These are phyloP conservation scores for Leptinotarsa texana DNA, from an alignment of 1,140 invertebrate species.

Conservation along the genomic window DNA sequence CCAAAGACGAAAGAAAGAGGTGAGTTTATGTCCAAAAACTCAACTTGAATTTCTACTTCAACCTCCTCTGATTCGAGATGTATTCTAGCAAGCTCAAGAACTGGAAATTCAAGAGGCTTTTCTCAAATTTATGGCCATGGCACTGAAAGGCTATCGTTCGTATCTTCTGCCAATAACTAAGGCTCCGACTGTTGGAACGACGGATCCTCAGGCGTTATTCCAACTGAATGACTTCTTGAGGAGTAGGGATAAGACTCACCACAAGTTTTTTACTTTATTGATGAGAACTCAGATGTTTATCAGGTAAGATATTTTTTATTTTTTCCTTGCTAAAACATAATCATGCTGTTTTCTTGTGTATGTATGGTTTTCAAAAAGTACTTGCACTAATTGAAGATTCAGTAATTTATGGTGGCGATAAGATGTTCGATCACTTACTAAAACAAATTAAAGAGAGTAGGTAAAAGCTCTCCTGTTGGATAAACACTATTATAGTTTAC, in stretches of 20 bases:
- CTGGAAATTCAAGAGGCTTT: conserved; percentile 97
- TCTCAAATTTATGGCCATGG: conserved; percentile 91
- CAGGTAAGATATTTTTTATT: conserved; percentile 54
- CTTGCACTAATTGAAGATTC: too few relatives aligned
- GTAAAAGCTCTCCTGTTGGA: too few relatives aligned
- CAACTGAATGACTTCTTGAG: conserved; percentile 84
- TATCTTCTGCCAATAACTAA: conserved; percentile 93
- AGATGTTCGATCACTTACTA: too few relatives aligned
- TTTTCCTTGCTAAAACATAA: too few relatives aligned
- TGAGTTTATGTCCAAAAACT: conserved; percentile 44
- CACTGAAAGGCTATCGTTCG: conserved; percentile 88
- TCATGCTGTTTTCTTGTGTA: too few relatives aligned
- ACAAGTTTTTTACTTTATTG: conserved; percentile 88
- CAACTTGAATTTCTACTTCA: neutral
- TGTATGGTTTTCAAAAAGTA: too few relatives aligned
- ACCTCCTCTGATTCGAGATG: neutral
- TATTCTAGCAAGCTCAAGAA: conserved; percentile 75
- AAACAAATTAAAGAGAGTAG: too few relatives aligned
- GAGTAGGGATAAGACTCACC: conserved; percentile 77
- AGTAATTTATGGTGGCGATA: too few relatives aligned
- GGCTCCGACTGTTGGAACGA: conserved; percentile 90
- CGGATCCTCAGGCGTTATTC: conserved; percentile 93
- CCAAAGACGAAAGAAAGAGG: conserved; percentile 71
- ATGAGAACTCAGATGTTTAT: conserved; percentile 97
- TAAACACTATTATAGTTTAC: too few relatives aligned